Evolutionary conservation across 2,888 invertebrate species (phyloP), one percentile per base, ranked within the genome.

Genomic region (Orthosia gothica): DNA sequence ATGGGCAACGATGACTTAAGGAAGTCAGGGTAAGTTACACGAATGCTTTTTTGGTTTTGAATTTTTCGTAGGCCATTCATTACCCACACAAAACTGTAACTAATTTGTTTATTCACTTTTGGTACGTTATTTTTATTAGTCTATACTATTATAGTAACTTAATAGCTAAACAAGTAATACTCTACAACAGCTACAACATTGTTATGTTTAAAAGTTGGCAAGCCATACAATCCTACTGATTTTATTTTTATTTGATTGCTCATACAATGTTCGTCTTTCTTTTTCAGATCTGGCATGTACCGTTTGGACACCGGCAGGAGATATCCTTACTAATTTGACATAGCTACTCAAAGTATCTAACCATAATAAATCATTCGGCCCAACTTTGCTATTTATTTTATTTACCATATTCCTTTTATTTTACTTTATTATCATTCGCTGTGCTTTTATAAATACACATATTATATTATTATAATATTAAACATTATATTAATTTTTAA

Each of bases 1-100:
- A 89, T 94, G 92, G 94, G 94, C 70, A 94, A 93, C 65, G 88
- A 85, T 65, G 77, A 89, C 50, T 79, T 94, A 52, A 87, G 68
- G 16, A 94, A 94, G 74, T 45, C 67, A 3, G 94, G 93, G 94
- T 94, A 73, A 85, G 90, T 87, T 47, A 70, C 70, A 74, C 9
- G 18, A 5, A 16, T 16, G 1, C 12, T 40, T n/a, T 9, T 47
- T n/a, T n/a, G n/a, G 1, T 4, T 47, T n/a, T 3, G 2, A 59
- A 32, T n/a, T 26, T 13, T 15, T 23, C 12, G 13, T 52, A 7
- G 12, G 18, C n/a, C 5, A 20, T n/a, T 45, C 7, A 45, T 16
- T 45, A 45, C 32, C 0, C 45, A 61, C 32, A 32, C 32, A 32
- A 32, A 32, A 32, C 32, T 32, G 7, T 32, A 32, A 32, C 5